Evolutionary conservation across 2,113 vertebrate genomes (phyloP).

Genomic region (Nyctibius bracteatus): DNA sequence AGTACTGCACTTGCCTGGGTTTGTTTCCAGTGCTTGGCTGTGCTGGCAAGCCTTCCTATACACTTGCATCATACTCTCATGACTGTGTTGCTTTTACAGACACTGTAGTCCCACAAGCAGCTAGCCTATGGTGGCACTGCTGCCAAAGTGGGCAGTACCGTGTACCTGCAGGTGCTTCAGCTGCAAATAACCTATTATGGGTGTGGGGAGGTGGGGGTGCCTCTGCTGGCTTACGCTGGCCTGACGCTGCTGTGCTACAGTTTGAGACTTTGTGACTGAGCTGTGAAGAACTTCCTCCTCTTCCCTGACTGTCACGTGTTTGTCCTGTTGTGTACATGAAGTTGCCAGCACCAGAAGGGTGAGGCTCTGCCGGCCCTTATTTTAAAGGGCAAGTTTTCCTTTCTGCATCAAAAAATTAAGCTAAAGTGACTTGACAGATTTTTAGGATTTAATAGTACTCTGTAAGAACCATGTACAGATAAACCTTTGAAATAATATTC

Average conservation of each 20-base stretch:
- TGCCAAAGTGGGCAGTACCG: not conserved
- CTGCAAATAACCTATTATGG: not conserved
- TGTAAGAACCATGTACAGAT: not conserved
- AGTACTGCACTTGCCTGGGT: not conserved
- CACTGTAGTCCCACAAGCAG: not conserved
- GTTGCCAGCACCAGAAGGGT: not conserved
- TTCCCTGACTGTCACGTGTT: not conserved
- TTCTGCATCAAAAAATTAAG: not conserved
- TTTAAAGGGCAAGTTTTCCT: conserved; percentile 9
- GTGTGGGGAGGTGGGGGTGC: not conserved
- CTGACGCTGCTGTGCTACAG: not conserved
- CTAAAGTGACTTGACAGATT: not conserved
- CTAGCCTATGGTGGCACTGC: not conserved
- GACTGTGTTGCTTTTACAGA: not conserved
- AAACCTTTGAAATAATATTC: not conserved
- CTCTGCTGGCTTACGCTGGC: not conserved
- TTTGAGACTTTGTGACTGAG: not conserved
- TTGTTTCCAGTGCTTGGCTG: not conserved
- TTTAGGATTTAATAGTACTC: not conserved
- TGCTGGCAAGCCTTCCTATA: not conserved
- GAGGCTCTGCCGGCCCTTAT: not conserved
- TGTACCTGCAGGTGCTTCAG: not conserved
- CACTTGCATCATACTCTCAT: not conserved
- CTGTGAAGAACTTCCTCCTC: not conserved
- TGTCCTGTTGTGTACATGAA: not conserved